Base-by-base conservation (phyloP, 2,888 invertebrate genomes). In the Rhagophthalmus giganteus region DNA sequence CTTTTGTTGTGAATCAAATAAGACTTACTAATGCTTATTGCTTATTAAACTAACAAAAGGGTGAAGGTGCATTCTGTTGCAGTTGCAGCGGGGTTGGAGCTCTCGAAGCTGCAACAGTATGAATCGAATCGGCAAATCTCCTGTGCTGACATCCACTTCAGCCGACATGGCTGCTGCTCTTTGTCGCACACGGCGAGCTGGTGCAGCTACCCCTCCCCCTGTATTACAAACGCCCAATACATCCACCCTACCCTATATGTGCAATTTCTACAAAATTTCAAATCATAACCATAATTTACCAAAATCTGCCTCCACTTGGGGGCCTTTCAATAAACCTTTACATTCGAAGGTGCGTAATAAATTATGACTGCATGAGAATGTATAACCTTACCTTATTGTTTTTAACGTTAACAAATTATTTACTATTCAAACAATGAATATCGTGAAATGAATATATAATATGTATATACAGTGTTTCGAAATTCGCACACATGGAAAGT, bases 251-350 rank as follows among this genome's bases (percentile, higher is more conserved):
- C 76, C 76, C 58, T 75, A 76, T 65, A 74, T 75, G 68, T 73
- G 76, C 64, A 76, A 74, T 65, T 71, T 74, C 62, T 74, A 71
- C 67, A 74, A 74, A 66, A 71, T 71, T 59, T 70, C 71, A 44
- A 66, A 70, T 61, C 66, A 70, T 61, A 72, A 77, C 73, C 74
- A 76, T 68, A 77, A 80, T 74, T 76, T 81, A 70, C 80, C 80
- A 70, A 81, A 81, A 78, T 81, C 81, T 70, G 78, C 79, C 69
- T 81, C 81, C 69, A 81, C 81, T 72, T 81, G 81, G 81, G 81
- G 80, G 71, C 79, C 80, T 70, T 79, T 81, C 74, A 80, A 81
- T 76, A 81, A 81, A 78, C 79, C 81, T 74, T 78, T 81, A 74
- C 78, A 79, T 72, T 81, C 80, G 81, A 82, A 82, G 81, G 81